These are phyloP conservation scores for Rattus norvegicus DNA, from an alignment of 2,113 vertebrate genomes.

Conservation along the genomic window DNA sequence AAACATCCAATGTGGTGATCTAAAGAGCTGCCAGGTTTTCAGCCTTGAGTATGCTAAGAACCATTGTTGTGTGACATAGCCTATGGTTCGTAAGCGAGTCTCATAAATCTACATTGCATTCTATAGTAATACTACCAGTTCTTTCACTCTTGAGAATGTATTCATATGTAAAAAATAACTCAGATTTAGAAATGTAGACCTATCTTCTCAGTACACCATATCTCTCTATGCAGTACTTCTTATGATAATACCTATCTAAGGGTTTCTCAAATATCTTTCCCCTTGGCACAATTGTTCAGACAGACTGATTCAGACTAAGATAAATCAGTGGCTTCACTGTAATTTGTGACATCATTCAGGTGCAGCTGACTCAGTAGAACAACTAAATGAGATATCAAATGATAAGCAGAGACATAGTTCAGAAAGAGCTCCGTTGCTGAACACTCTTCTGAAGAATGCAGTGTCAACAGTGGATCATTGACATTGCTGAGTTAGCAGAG, in stretches of 20 bases:
- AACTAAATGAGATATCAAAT: neutral
- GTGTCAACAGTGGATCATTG: neutral
- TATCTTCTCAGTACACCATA: neutral
- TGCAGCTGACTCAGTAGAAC: neutral
- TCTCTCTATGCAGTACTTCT: neutral
- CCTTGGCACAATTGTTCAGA: neutral
- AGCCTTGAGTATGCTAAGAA: neutral
- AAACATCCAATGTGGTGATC: neutral
- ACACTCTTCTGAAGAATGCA: neutral
- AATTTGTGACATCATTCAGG: neutral
- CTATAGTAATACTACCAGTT: neutral
- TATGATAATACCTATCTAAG: neutral
- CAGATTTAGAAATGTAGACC: neutral
- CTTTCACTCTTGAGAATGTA: neutral
- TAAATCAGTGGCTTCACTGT: neutral
- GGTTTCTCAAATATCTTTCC: neutral
- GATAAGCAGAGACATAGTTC: neutral
- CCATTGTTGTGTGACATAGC: neutral
- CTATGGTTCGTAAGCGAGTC: too few species aligned
- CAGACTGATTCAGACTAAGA: neutral
- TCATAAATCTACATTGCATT: neutral
- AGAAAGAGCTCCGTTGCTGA: neutral
- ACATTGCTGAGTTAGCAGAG: neutral
- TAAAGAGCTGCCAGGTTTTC: neutral
- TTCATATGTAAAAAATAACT: neutral